Conservation (phyloP, 2,888 invertebrate species). For the Cantharis rufa region DNA sequence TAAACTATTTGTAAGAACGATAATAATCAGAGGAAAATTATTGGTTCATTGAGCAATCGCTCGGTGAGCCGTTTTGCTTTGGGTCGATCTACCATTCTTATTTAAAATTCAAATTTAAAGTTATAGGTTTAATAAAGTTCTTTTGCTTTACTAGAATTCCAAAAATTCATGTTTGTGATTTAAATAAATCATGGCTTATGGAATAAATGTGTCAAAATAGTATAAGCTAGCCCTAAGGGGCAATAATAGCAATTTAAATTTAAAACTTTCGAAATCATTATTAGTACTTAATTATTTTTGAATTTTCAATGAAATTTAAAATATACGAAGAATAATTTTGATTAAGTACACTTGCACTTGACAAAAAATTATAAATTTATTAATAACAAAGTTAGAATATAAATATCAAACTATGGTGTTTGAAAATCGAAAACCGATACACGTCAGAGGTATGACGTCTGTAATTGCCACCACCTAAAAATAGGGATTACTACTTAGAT, state of each 20-base stretch:
- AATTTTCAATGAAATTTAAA: too few relatives aligned
- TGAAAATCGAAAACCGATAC: too few relatives aligned
- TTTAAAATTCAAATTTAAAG: background rate
- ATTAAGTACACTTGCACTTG: too few relatives aligned
- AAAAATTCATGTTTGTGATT: background rate
- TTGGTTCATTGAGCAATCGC: background rate
- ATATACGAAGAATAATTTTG: too few relatives aligned
- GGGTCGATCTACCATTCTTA: background rate
- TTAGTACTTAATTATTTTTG: too few relatives aligned
- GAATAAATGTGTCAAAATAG: background rate
- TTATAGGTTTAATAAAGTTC: background rate
- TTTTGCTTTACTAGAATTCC: background rate
- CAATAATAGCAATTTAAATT: background rate
- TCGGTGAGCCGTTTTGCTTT: background rate
- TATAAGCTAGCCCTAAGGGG: background rate
- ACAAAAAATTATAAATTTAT: too few relatives aligned
- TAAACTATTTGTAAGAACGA: too few relatives aligned
- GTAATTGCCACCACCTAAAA: too few relatives aligned
- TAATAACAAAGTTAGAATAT: too few relatives aligned
- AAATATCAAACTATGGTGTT: too few relatives aligned
- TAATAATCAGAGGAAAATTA: background rate
- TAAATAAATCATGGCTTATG: background rate
- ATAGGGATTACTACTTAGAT: too few relatives aligned
- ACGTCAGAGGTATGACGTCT: too few relatives aligned
- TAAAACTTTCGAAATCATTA: background rate